Evolutionary conservation across 2,113 vertebrate species (phyloP).

Genomic region (Tringa solitaria): DNA sequence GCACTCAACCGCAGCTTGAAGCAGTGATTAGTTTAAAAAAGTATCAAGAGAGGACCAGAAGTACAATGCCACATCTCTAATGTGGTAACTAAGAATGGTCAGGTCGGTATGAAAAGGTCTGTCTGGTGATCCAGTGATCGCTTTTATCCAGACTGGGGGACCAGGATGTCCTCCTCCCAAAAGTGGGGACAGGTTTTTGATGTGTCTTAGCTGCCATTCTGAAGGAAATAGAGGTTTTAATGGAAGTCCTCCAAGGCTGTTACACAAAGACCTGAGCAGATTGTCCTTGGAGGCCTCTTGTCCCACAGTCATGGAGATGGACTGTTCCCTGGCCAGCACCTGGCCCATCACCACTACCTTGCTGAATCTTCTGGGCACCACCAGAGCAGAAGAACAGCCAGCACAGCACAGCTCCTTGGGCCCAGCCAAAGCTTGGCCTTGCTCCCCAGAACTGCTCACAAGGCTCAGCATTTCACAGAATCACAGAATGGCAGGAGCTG

Average conservation of each 20-base stretch:
- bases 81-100: not conserved
- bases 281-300: not conserved
- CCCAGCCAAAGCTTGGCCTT: not conserved
- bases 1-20: not conserved
- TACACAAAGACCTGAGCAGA: not conserved
- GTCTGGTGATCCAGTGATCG: rapidly evolving
- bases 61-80: not conserved
- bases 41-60: not conserved
- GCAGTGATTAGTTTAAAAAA: not conserved
- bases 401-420: not conserved
- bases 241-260: not conserved
- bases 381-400: not conserved
- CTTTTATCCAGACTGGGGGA: not conserved
- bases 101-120: not conserved
- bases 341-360: not conserved
- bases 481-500: too few relatives aligned
- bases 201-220: not conserved
- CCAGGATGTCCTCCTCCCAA: not conserved
- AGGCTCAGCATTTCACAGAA: not conserved
- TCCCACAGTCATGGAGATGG: not conserved
- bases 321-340: not conserved
- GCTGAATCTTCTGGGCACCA: not conserved
- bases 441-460: not conserved
- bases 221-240: not conserved
- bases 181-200: not conserved